Evolutionary conservation across 2,797 vertebrate species (phyloP).

Genomic region (Triplophysa bombifrons): DNA sequence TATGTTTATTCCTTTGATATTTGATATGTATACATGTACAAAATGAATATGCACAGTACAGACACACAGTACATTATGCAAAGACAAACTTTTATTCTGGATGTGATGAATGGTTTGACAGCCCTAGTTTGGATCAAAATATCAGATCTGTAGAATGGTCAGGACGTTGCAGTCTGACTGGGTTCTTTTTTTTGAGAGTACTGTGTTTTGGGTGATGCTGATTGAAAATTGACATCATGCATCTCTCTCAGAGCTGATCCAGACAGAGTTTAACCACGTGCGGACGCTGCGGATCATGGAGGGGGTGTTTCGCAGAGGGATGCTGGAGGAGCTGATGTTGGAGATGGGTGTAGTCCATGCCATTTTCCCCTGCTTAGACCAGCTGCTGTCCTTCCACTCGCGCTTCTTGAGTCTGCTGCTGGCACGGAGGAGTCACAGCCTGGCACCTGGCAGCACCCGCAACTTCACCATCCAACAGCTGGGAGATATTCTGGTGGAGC

Average conservation of each 20-base stretch:
- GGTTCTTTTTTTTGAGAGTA: no score
- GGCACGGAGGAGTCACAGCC: slow-evolving; percentile 78
- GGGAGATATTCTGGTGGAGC: slow-evolving; percentile 85
- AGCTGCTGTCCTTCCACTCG: slow-evolving; percentile 83
- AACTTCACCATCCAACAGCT: slow-evolving; percentile 89
- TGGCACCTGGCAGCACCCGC: slow-evolving; percentile 78
- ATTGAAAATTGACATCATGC: neutral
- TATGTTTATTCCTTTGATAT: no score
- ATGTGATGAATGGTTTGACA: no score
- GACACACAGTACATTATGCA: no score
- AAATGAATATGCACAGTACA: no score
- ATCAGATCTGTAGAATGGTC: no score
- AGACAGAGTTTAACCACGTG: slow-evolving; percentile 91
- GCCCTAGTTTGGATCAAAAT: no score
- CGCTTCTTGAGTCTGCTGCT: slow-evolving; percentile 85
- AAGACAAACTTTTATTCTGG: no score
- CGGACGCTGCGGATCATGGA: slow-evolving; percentile 92
- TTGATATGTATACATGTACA: no score
- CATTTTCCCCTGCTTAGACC: slow-evolving; percentile 89
- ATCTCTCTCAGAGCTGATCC: slow-evolving; percentile 83
- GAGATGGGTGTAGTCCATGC: slow-evolving; percentile 79
- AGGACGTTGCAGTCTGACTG: no score
- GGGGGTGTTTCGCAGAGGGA: slow-evolving; percentile 84
- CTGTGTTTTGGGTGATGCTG: neutral
- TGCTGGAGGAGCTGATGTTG: slow-evolving; percentile 89